Evolutionary conservation across 2,888 invertebrate genomes (phyloP), one percentile per base, ranked within the genome.

Genomic region (Tromatobia lineatoria): DNA sequence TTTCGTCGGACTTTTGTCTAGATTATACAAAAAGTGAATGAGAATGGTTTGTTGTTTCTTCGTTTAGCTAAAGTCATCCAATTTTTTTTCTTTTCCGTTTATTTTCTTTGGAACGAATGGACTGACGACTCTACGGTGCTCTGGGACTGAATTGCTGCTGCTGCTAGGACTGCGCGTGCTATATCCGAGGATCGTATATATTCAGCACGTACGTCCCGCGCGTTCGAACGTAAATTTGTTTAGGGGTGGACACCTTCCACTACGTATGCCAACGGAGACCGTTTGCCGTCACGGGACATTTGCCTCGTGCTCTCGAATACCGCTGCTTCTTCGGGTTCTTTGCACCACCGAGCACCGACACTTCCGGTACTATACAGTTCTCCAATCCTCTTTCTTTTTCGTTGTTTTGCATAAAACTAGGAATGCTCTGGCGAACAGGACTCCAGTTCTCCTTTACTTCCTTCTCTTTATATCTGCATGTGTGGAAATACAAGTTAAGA

Each of bases 231-330:
- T 91, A 92, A 91, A 93, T 92, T 93, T 91, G 90, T 91, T 92
- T 91, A 91, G 90, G 90, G 92, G 91, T 92, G 92, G 92, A 93
- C 92, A 90, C 87, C 87, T 85, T 83, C 79, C 80, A 80, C 80
- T 71, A 83, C 54, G 75, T 76, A 73, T 54, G 45, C 79, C 76
- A 87, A 77, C 57, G 85, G 83, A 81, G 86, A 88, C 86, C 87
- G 90, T 90, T 90, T 89, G 83, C 87, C 91, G 92, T 92, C 90
- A 93, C 90, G 93, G 92, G 85, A 92, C 92, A 93, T 93, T 93
- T 91, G 87, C 89, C 87, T 80, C 90, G 89, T 87, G 45, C 73
- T 47, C 47, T 45, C 47, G 61, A 89, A 86, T 87, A 88, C 84
- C 77, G 78, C 80, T 83, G 47, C 45, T 47, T 79, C 81, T 82